Evolutionary conservation across 2,888 invertebrate genomes (phyloP).

Genomic region (Campoletis raptor): DNA sequence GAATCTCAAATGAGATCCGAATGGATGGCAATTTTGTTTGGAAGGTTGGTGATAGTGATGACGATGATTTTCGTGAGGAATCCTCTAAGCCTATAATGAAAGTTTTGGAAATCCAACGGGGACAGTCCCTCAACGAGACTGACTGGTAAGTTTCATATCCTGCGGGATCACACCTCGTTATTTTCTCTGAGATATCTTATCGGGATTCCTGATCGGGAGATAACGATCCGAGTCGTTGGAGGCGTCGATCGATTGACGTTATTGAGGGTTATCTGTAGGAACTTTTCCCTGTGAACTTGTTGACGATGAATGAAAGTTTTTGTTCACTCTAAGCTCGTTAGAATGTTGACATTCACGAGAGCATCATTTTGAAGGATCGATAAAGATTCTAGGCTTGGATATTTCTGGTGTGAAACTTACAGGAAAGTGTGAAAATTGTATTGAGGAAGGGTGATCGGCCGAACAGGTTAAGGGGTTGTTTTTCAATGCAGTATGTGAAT

Average conservation of each 20-base stretch:
- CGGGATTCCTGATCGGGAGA: constrained; percentile 22
- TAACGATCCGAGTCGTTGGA: constrained; percentile 1
- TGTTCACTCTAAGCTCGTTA: background rate
- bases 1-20: constrained; percentile 28
- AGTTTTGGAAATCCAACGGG: background rate
- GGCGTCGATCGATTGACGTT: constrained; percentile 26
- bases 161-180: constrained; percentile 9
- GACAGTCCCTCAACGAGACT: background rate
- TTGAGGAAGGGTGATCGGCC: background rate
- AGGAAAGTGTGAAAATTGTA: background rate
- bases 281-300: background rate
- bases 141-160: constrained; percentile 15
- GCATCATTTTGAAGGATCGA: background rate
- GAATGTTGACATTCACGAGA: background rate
- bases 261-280: background rate
- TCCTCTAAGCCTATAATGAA: background rate
- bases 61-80: constrained; percentile 16
- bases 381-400: background rate
- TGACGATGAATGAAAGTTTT: background rate
- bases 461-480: background rate
- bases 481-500: constrained; percentile 69
- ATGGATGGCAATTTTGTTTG: constrained; percentile 21
- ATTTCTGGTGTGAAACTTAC: background rate
- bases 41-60: constrained; percentile 5
- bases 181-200: constrained; percentile 19